Evolutionary conservation across 1,140 invertebrate genomes (phyloP).

Genomic region (Hormaphis cornu): DNA sequence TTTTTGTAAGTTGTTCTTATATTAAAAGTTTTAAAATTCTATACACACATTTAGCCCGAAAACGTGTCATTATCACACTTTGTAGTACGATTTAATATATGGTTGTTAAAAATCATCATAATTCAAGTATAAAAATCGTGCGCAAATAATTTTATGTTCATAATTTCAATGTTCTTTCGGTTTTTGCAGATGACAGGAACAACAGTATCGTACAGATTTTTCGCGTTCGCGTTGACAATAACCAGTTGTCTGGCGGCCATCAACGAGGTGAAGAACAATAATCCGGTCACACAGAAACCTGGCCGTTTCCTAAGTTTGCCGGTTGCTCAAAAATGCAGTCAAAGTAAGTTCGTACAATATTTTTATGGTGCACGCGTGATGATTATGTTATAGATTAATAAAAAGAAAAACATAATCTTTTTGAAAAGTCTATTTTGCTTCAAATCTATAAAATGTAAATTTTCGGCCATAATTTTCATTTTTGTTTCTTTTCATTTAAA

Average conservation of each 20-base stretch:
- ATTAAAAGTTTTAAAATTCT: neutral
- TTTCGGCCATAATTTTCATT: no score
- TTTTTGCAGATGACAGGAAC: slow-evolving; percentile 9
- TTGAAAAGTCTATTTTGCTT: no score
- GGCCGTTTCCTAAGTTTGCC: slow-evolving; percentile 71
- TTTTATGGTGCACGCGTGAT: neutral
- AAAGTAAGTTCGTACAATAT: slow-evolving; percentile 53
- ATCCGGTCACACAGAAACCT: slow-evolving; percentile 41
- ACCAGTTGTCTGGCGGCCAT: slow-evolving; percentile 41
- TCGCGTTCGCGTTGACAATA: neutral
- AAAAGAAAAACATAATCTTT: no score
- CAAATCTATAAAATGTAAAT: no score
- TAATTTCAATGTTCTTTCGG: neutral
- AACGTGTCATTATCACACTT: neutral
- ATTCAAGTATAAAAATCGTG: neutral
- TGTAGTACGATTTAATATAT: neutral
- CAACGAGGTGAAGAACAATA: slow-evolving; percentile 45
- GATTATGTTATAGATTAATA: no score
- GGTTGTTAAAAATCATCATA: neutral
- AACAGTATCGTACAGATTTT: neutral
- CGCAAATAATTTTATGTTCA: neutral
- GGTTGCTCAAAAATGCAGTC: slow-evolving; percentile 66
- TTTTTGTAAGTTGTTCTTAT: neutral
- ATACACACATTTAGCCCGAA: neutral
- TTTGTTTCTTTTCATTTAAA: no score